These are phyloP conservation scores for Leucoma salicis DNA, from an alignment of 2,888 invertebrate genomes.

Conservation along the genomic window DNA sequence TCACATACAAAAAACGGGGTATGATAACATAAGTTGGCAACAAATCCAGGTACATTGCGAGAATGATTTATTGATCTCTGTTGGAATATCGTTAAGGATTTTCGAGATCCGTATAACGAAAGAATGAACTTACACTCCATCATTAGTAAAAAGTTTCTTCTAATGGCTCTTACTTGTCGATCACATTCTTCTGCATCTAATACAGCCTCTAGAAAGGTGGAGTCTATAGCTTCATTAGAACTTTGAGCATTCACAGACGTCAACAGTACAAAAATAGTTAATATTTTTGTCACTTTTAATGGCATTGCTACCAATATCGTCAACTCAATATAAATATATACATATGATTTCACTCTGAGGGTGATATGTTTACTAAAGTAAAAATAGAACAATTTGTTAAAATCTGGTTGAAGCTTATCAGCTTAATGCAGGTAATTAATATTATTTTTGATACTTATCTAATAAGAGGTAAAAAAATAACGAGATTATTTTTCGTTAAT, in stretches of 20 bases:
- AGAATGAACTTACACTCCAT: slow-evolving; percentile 20
- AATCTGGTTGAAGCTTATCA: background rate
- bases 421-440: too few relatives aligned
- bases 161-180: slow-evolving; percentile 16
- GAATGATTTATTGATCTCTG: too few relatives aligned
- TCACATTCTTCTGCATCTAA: slow-evolving; percentile 20
- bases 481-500: too few relatives aligned
- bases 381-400: background rate
- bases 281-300: background rate
- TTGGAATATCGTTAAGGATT: too few relatives aligned
- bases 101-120: too few relatives aligned
- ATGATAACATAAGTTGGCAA: too few relatives aligned
- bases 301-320: background rate
- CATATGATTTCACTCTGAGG: background rate
- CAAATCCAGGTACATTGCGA: too few relatives aligned
- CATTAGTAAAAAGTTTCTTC: slow-evolving; percentile 15
- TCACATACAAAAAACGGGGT: too few relatives aligned
- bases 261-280: background rate
- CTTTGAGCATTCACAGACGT: background rate
- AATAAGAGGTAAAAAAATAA: too few relatives aligned
- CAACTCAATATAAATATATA: background rate
- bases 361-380: background rate
- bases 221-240: slow-evolving; percentile 1
- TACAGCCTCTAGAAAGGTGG: slow-evolving; percentile 2
- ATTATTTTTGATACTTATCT: too few relatives aligned